Conservation (phyloP, 2,888 invertebrate genomes). For the Dicyrtoma fusca region DNA sequence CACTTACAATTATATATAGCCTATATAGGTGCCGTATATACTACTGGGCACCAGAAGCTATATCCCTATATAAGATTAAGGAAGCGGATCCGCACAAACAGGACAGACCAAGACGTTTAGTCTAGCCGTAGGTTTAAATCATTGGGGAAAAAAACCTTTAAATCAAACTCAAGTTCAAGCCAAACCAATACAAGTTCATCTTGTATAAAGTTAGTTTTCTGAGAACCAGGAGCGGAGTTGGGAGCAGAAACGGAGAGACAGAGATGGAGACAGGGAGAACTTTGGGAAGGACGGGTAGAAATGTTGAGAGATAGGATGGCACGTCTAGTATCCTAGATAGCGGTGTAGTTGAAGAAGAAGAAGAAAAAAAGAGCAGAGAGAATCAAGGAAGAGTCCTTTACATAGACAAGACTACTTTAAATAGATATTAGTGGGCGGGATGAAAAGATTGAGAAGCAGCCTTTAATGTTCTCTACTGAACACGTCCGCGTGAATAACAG, state of each 20-base stretch:
- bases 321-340: too few relatives aligned
- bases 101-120: constrained; percentile 3
- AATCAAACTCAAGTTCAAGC: constrained; percentile 12
- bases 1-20: too few relatives aligned
- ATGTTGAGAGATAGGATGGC: too few relatives aligned
- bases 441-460: background rate
- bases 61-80: too few relatives aligned
- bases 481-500: constrained; percentile 5
- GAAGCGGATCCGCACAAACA: constrained; percentile 4
- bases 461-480: constrained; percentile 15
- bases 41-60: too few relatives aligned
- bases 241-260: background rate
- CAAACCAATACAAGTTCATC: background rate
- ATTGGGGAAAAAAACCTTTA: constrained; percentile 10
- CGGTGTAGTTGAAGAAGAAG: too few relatives aligned
- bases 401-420: constrained; percentile 30
- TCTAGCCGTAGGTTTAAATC: constrained; percentile 20
- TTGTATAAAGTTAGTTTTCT: constrained; percentile 43
- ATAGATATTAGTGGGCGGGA: constrained; percentile 32
- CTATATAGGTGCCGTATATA: too few relatives aligned
- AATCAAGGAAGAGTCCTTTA: constrained; percentile 34
- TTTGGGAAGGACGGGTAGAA: too few relatives aligned
- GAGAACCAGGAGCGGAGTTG: constrained; percentile 25
- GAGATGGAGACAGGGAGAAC: too few relatives aligned
- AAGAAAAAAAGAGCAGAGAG: background rate